Evolutionary conservation across 2,113 vertebrate genomes (phyloP).

Genomic region (Oxygymnocypris stewartii): DNA sequence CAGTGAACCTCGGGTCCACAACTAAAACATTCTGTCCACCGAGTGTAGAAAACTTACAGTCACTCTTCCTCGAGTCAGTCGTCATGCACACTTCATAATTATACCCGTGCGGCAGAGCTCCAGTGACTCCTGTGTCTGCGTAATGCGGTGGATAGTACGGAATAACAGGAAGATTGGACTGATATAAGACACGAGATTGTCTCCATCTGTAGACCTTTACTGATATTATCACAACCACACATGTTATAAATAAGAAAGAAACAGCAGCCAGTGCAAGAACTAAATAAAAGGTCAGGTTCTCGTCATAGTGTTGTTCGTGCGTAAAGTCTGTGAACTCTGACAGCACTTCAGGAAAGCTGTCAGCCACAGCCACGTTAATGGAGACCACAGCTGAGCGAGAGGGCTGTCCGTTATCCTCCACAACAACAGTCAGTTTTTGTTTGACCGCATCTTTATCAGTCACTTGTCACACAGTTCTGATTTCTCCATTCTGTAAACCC

Average conservation of each 20-base stretch:
- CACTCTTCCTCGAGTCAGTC: constrained; percentile 13
- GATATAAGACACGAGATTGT: not conserved
- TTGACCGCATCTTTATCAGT: constrained; percentile 17
- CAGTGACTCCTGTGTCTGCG: constrained; percentile 13
- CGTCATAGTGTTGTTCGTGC: not conserved
- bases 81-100: constrained; percentile 33
- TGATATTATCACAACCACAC: not conserved
- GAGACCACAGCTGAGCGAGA: constrained; percentile 12
- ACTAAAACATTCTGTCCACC: not conserved
- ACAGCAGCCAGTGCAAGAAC: not conserved
- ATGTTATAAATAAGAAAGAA: not conserved
- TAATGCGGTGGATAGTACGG: constrained; percentile 13
- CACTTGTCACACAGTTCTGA: constrained; percentile 10
- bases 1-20: not conserved
- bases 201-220: not conserved
- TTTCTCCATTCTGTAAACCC: constrained; percentile 18
- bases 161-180: constrained; percentile 4
- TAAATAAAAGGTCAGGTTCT: not conserved
- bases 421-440: constrained; percentile 19
- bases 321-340: constrained; percentile 5
- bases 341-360: constrained; percentile 15
- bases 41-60: constrained; percentile 26
- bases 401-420: constrained; percentile 15
- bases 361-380: constrained; percentile 12
- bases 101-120: constrained; percentile 13